These are phyloP conservation scores for Gavialis gangeticus DNA, from an alignment of 2,113 vertebrate genomes.

Conservation along the genomic window DNA sequence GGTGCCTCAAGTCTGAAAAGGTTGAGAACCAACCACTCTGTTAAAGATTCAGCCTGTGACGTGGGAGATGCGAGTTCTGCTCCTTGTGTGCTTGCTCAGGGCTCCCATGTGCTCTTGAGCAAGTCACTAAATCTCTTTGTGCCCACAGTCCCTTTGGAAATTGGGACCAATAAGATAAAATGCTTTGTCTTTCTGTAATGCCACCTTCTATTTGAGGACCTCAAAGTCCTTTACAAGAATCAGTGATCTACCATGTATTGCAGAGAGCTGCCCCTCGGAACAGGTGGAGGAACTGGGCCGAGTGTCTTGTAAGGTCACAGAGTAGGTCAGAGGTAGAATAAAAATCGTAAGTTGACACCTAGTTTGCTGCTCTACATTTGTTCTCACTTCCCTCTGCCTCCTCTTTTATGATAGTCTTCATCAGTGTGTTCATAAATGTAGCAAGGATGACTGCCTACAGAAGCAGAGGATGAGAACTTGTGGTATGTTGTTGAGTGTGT, in stretches of 20 bases:
- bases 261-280: too few relatives aligned
- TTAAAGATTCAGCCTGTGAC: not conserved
- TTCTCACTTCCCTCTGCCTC: not conserved
- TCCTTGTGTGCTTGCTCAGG: rapidly evolving
- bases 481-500: not conserved
- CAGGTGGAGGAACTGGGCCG: not conserved
- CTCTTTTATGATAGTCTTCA: not conserved
- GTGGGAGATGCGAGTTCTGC: not conserved
- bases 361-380: not conserved
- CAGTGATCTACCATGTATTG: not conserved
- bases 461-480: too few relatives aligned
- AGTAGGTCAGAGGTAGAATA: not conserved
- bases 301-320: not conserved
- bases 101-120: not conserved
- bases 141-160: not conserved
- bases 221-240: not conserved
- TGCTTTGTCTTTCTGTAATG: not conserved
- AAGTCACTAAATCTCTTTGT: rapidly evolving
- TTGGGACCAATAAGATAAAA: not conserved
- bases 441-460: not conserved
- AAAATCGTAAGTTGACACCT: not conserved
- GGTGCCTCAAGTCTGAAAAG: too few relatives aligned
- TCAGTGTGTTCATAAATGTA: not conserved
- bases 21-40: not conserved
- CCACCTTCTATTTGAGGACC: not conserved